A percentile compares a stretch with the other conserved stretches of the same genome.
phyloP scores from a whole-genome alignment of 23 tunicate species.

The Trididemnum miniatum region DNA sequence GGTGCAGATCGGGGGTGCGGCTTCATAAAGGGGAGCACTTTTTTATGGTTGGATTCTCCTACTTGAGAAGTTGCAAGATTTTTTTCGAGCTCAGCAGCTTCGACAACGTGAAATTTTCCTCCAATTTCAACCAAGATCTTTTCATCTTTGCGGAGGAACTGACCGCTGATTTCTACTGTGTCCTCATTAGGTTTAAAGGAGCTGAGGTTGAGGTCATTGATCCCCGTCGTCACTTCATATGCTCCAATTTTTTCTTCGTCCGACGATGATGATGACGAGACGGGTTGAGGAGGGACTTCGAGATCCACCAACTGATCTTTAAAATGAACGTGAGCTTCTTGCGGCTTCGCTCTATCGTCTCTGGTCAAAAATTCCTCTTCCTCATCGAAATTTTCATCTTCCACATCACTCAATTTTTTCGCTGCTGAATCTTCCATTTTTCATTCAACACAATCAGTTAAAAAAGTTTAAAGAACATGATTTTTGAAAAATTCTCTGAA shows the following conservation, averaged over 20 bases:
- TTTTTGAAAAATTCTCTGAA: too few species aligned
- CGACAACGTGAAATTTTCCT: constrained; percentile 84
- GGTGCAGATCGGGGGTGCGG: constrained; percentile 57
- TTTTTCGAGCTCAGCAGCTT: constrained; percentile 65
- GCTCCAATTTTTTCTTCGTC: constrained; percentile 47
- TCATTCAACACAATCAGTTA: too few species aligned
- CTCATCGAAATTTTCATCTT: constrained; percentile 38
- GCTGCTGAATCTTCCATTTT: too few species aligned
- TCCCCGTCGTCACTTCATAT: neutral
- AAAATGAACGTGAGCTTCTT: constrained; percentile 67
- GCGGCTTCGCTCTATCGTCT: constrained; percentile 38
- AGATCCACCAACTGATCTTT: constrained; percentile 74
- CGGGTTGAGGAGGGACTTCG: constrained; percentile 78
- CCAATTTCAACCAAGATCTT: constrained; percentile 85
- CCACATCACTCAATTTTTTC: too few species aligned
- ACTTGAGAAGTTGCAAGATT: constrained; percentile 38
- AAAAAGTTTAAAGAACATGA: too few species aligned
- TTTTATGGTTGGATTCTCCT: neutral
- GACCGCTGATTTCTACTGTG: constrained; percentile 80
- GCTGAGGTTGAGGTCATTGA: constrained; percentile 1
- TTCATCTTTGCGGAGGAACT: constrained; percentile 58
- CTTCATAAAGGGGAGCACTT: constrained; percentile 17
- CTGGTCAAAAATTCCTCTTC: too few species aligned
- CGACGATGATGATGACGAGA: constrained; percentile 58
- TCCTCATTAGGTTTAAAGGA: neutral